Base-by-base conservation (phyloP, 2,113 vertebrate species). In the Sphyrna mokarran region DNA sequence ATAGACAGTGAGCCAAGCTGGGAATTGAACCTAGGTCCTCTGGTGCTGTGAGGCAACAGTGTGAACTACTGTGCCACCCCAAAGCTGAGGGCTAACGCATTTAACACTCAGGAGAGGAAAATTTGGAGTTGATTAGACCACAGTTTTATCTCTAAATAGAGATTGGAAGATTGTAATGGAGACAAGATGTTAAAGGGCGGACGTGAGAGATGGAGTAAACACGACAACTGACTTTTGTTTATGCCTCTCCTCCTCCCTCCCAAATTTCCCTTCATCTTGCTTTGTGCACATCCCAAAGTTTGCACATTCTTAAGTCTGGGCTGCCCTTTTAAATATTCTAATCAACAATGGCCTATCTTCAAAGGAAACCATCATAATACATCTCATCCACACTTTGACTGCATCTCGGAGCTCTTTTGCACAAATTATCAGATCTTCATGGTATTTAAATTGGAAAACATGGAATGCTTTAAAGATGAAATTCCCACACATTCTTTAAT, bases 391-490 rank as follows among this genome's bases (percentile, higher is more conserved):
- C 18, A 66, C 89, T 93, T 61, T 68, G 61, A 93, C 89, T 66
- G 61, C 61, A 93, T 93, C 61, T 66, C 63, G 3, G 20, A 37
- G 61, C 61, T 37, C 89, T 66, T 93, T 93, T 23, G 33, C 61
- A 37, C 37, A 93, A 66, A 68, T 61, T 61, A 66, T 93, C 58
- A 93, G 61, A 93, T 91, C 66, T 37, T 63, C 58, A 58, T 66
- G 89, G 61, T 37, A 93, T 93, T 93, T 68, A 93, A 93, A 66
- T 66, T 93, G 89, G 89, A 2, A 23, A 66, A 22, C 33, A n/a
- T 2, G 33, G 89, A 93, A 93, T 93, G 89, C 33, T 66, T 93
- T 93, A 66, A 93, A 93, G 89, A 93, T 37, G 29, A 22, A 93
- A 68, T 93, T 66, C 89, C 61, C 29, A 66, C 89, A 66, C 16